Evolutionary conservation across 1,140 invertebrate species (phyloP), one percentile per base, ranked within the genome.

Genomic region (Apis mellifera): DNA sequence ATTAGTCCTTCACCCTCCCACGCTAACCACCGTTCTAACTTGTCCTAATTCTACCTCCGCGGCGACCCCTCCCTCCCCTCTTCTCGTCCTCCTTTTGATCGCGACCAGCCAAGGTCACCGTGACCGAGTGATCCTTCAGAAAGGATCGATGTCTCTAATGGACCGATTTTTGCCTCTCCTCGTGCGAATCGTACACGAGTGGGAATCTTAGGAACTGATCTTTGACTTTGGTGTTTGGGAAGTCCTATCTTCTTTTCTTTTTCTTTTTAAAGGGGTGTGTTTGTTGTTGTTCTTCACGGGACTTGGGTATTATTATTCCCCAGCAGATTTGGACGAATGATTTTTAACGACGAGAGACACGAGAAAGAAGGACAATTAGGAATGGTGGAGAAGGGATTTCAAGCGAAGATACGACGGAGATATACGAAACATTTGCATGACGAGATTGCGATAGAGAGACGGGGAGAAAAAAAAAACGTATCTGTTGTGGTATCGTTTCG

Each of bases 1-100:
- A 92, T 92, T 90, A 92, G 85, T 19, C 69, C 75, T 59, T 84
- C 87, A 77, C 87, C 89, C 90, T 90, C 91, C 91, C 87, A 92
- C 91, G 90, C 91, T 90, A 91, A 92, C 89, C 84, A 91, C 78
- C 72, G 83, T 85, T 89, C 84, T 88, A 84, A 66, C 64, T 80
- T 86, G 89, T 71, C 89, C 89, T 89, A 89, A 90, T 90, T 90
- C 81, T 77, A 87, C 76, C 87, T 71, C 83, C 74, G 74, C 80
- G 78, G 66, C 71, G 78, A 64, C 57, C 75, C 54, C 71, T 66
- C 65, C 60, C 60, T 50, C 66, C 52, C 64, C 52, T 59, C 59
- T 54, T 52, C 59, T 52, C 23, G 69, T 62, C 82, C 87, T 69
- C 74, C 78, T 76, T 42, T 21, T 57, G 59, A 48, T 19, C 73